phyloP scores from a whole-genome alignment of 2,113 vertebrate genomes.

The Sterrhoptilus dennistouni region DNA sequence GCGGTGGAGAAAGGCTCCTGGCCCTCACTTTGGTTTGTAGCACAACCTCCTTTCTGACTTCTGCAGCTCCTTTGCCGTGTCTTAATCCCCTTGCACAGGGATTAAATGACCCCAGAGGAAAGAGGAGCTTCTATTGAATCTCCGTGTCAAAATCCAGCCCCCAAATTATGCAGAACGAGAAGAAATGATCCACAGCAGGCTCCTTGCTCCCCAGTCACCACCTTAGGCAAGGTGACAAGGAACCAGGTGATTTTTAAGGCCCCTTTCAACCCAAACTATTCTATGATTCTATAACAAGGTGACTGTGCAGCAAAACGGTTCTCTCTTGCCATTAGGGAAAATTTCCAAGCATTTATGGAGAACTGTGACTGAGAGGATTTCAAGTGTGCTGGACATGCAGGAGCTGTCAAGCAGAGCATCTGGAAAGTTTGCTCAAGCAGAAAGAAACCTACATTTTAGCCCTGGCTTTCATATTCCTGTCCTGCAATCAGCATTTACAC shows the following conservation, averaged over 20 bases:
- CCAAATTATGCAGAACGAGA: neutral
- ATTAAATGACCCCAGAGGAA: neutral
- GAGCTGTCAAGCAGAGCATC: neutral
- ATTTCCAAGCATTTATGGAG: neutral
- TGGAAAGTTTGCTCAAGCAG: neutral
- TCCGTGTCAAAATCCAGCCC: neutral
- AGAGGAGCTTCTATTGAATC: neutral
- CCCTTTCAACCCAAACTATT: neutral
- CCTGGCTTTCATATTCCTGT: neutral
- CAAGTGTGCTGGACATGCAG: rapidly evolving
- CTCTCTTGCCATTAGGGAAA: neutral
- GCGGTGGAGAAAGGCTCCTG: neutral
- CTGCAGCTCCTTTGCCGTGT: neutral
- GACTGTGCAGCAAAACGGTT: neutral
- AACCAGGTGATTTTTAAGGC: neutral
- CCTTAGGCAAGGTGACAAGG: neutral
- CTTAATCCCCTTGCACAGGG: neutral
- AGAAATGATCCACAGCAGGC: neutral
- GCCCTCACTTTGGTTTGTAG: neutral
- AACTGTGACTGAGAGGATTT: neutral
- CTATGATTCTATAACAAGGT: neutral
- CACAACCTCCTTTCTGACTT: neutral
- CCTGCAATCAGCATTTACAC: neutral
- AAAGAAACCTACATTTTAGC: rapidly evolving
- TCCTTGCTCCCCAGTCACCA: neutral